Evolutionary conservation across 2,113 vertebrate species (phyloP).

Genomic region (Prolemur simus): DNA sequence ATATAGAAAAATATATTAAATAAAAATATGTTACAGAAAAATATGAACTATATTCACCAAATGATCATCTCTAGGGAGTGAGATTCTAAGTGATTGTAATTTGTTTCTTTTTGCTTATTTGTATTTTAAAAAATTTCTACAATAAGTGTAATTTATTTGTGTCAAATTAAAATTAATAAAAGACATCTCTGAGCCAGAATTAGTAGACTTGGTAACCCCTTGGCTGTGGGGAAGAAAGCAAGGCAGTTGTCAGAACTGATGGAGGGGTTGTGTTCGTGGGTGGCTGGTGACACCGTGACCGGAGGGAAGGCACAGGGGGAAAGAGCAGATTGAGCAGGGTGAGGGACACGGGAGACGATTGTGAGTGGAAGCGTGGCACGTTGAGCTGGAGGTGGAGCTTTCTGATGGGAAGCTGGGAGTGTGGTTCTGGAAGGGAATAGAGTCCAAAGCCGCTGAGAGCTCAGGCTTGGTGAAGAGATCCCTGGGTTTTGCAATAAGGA

Average conservation of each 20-base stretch:
- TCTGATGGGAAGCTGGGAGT: background rate
- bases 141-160: background rate
- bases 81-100: background rate
- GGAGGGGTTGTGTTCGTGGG: background rate
- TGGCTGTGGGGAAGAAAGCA: background rate
- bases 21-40: background rate
- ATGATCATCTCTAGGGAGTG: background rate
- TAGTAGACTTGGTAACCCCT: background rate
- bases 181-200: background rate
- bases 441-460: background rate
- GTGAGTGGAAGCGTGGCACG: accelerated
- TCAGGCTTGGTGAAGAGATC: background rate
- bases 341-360: background rate
- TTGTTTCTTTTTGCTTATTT: background rate
- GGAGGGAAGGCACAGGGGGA: background rate
- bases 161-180: background rate
- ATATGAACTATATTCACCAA: background rate
- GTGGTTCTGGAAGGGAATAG: background rate
- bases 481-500: background rate
- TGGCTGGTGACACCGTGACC: accelerated
- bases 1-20: too few relatives aligned
- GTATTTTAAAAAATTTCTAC: background rate
- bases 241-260: too few relatives aligned
- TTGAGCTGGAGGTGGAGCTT: accelerated
- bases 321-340: too few relatives aligned